These are phyloP conservation scores for Eumacrocentrus americanus DNA, from an alignment of 2,888 invertebrate species.

Conservation along the genomic window DNA sequence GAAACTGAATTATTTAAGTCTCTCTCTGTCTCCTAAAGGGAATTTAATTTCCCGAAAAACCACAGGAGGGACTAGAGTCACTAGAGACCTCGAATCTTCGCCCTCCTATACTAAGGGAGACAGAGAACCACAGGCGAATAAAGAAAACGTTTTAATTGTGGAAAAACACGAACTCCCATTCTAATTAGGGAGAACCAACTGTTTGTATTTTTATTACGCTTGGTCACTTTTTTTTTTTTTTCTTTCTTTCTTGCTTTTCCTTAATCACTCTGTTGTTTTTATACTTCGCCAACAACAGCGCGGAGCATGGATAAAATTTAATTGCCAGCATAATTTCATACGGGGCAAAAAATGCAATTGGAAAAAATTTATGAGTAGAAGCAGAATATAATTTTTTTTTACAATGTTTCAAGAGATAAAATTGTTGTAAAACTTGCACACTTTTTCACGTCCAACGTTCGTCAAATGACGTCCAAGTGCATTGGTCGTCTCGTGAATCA, in stretches of 20 bases:
- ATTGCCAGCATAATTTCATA: too few species aligned
- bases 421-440: too few species aligned
- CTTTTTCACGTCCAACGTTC: background rate
- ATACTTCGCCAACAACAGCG: too few species aligned
- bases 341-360: too few species aligned
- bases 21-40: constrained; percentile 36
- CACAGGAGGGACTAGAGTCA: constrained; percentile 21
- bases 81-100: constrained; percentile 24
- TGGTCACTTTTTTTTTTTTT: constrained; percentile 28
- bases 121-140: constrained; percentile 30
- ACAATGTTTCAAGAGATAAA: too few species aligned
- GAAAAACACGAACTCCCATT: constrained; percentile 29
- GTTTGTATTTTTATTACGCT: constrained; percentile 12
- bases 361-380: too few species aligned
- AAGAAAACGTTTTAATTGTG: constrained; percentile 42
- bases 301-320: too few species aligned
- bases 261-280: too few species aligned
- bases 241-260: constrained; percentile 22
- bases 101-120: constrained; percentile 9
- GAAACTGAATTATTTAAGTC: constrained; percentile 51
- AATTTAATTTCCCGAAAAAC: constrained; percentile 41
- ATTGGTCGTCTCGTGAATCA: constrained; percentile 46
- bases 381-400: too few species aligned
- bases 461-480: background rate
- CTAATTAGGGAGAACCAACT: constrained; percentile 11